A percentile compares a stretch with the other conserved stretches of the same genome.
These are phyloP conservation scores for Phyto melanocephala DNA, from an alignment of 2,888 invertebrate species.

Conservation along the genomic window DNA sequence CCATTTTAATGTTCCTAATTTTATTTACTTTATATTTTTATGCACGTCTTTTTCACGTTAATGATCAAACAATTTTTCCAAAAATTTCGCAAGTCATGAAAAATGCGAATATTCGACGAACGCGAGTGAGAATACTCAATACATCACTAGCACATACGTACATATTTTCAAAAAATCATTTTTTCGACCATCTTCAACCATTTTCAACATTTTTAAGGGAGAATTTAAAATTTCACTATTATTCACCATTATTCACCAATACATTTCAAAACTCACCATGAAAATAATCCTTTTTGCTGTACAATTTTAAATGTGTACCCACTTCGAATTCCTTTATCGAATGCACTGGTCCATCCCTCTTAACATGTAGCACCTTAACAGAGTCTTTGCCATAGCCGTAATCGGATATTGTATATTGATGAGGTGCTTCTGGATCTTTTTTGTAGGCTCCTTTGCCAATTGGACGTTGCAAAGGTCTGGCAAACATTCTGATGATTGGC, in stretches of 20 bases:
- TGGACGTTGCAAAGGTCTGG: slow-evolving; percentile 68
- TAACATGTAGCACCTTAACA: slow-evolving; percentile 86
- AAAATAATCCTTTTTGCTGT: slow-evolving; percentile 85
- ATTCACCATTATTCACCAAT: not conserved
- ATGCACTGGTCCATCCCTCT: slow-evolving; percentile 84
- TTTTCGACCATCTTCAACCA: no score
- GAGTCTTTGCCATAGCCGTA: slow-evolving; percentile 84
- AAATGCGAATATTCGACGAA: no score
- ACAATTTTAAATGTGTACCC: slow-evolving; percentile 85
- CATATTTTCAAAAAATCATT: no score
- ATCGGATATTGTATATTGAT: slow-evolving; percentile 73
- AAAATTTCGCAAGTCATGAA: no score
- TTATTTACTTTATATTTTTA: no score
- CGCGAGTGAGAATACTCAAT: no score
- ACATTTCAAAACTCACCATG: slow-evolving; percentile 78
- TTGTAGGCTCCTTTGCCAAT: not conserved
- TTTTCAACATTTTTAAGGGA: no score
- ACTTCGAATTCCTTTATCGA: slow-evolving; percentile 87
- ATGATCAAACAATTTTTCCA: no score
- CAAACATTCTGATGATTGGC: slow-evolving; percentile 68
- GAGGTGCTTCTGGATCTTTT: slow-evolving; percentile 35
- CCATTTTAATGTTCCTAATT: no score
- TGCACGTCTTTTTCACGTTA: no score
- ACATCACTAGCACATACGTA: no score
- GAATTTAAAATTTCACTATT: not conserved